Evolutionary conservation across 2,888 invertebrate species (phyloP).

Genomic region (Lasioglossum morio): DNA sequence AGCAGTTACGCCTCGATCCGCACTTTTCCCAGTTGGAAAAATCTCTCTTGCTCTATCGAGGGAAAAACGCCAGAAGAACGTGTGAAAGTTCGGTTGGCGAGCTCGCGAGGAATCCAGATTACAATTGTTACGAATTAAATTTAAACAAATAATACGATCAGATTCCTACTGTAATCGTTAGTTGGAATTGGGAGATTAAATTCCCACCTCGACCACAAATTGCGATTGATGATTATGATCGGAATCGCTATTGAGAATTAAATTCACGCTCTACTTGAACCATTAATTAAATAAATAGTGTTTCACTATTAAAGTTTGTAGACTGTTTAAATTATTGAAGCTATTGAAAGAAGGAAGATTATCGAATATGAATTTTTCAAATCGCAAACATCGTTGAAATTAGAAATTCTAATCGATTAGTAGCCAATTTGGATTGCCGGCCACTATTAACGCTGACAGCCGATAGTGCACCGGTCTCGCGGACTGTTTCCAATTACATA

Average conservation of each 20-base stretch:
- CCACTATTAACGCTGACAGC: not conserved
- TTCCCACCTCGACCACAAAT: not conserved
- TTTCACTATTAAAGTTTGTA: too few relatives aligned
- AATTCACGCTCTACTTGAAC: not conserved
- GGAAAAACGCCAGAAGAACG: slow-evolving; percentile 31
- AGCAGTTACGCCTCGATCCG: slow-evolving; percentile 37
- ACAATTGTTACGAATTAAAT: slow-evolving; percentile 30
- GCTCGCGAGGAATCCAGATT: slow-evolving; percentile 43
- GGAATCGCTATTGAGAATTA: not conserved
- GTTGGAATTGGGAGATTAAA: not conserved
- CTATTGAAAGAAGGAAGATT: too few relatives aligned
- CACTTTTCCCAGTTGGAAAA: slow-evolving; percentile 43
- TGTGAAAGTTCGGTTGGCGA: slow-evolving; percentile 45
- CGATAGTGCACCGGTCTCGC: not conserved
- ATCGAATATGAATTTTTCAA: not conserved
- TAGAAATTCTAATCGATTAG: not conserved
- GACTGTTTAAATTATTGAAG: too few relatives aligned
- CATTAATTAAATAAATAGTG: not conserved
- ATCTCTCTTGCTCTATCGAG: not conserved
- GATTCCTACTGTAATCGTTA: not conserved
- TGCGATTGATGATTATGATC: not conserved
- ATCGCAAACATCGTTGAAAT: not conserved
- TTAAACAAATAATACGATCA: not conserved
- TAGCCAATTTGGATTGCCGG: not conserved
- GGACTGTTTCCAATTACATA: slow-evolving; percentile 13